Evolutionary conservation across 2,888 invertebrate species (phyloP).

Genomic region (Galerucella nymphaeae): DNA sequence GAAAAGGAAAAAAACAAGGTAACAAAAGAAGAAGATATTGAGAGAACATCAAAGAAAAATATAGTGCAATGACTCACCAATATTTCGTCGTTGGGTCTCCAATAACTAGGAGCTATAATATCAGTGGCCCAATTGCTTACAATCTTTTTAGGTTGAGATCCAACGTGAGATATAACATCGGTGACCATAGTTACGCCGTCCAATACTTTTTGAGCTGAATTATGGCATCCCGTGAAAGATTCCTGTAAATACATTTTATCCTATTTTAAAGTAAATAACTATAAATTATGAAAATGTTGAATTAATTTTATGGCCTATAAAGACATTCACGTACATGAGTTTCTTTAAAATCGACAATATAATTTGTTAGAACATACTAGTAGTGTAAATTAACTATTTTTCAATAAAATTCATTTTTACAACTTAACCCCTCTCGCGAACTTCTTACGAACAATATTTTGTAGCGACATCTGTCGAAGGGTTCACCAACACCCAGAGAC

Average conservation of each 20-base stretch:
- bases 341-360: too few species aligned
- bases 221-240: slow-evolving; percentile 58
- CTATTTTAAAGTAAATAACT: slow-evolving; percentile 52
- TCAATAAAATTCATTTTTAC: too few species aligned
- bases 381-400: too few species aligned
- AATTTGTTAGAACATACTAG: too few species aligned
- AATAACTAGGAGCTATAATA: slow-evolving; percentile 81
- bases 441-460: too few species aligned
- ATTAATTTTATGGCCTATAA: slow-evolving; percentile 46
- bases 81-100: slow-evolving; percentile 82
- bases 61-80: slow-evolving; percentile 67
- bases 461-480: too few species aligned
- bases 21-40: too few species aligned
- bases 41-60: too few species aligned
- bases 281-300: slow-evolving; percentile 16
- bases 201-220: slow-evolving; percentile 67
- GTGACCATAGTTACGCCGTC: slow-evolving; percentile 71
- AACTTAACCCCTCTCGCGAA: too few species aligned
- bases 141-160: slow-evolving; percentile 77
- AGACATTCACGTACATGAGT: slow-evolving; percentile 42
- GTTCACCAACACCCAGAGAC: too few species aligned
- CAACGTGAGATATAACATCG: slow-evolving; percentile 71
- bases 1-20: too few species aligned
- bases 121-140: slow-evolving; percentile 81
- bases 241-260: slow-evolving; percentile 62